These are phyloP conservation scores for Mongoloraphidia duomilia DNA, from an alignment of 2,888 invertebrate species.

Conservation along the genomic window DNA sequence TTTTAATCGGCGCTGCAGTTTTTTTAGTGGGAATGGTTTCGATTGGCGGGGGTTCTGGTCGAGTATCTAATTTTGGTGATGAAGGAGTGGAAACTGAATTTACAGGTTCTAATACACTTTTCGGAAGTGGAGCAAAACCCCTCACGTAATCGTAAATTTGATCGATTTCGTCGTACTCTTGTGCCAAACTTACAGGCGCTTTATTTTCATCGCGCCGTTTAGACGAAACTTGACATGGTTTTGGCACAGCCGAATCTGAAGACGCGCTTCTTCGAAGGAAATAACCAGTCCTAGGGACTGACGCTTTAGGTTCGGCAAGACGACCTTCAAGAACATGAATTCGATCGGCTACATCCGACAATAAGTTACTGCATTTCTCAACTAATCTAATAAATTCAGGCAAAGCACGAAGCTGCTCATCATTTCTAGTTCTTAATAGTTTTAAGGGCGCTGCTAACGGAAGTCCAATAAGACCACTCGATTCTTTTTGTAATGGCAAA, in stretches of 20 bases:
- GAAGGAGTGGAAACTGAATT: slow-evolving; percentile 31
- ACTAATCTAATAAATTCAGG: slow-evolving; percentile 60
- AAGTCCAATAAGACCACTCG: slow-evolving; percentile 62
- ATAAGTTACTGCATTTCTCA: slow-evolving; percentile 59
- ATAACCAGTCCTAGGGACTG: slow-evolving; percentile 45
- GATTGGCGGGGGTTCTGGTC: slow-evolving; percentile 82
- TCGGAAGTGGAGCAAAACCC: slow-evolving; percentile 81
- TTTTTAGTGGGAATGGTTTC: slow-evolving; percentile 83
- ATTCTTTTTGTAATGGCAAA: slow-evolving; percentile 66
- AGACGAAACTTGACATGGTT: slow-evolving; percentile 36
- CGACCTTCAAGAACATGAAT: slow-evolving; percentile 71
- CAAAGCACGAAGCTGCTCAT: slow-evolving; percentile 53
- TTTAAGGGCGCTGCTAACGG: slow-evolving; percentile 78
- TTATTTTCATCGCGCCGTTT: slow-evolving; percentile 42
- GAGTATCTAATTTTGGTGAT: slow-evolving; percentile 35
- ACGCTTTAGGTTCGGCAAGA: slow-evolving; percentile 44
- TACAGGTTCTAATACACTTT: slow-evolving; percentile 56
- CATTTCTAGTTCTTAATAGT: slow-evolving; percentile 67
- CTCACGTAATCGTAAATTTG: slow-evolving; percentile 93
- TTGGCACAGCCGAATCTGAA: slow-evolving; percentile 45
- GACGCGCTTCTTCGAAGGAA: slow-evolving; percentile 64
- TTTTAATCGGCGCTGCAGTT: slow-evolving; percentile 50
- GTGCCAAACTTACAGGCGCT: slow-evolving; percentile 38
- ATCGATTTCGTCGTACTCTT: slow-evolving; percentile 91
- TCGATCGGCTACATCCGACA: slow-evolving; percentile 63